Evolutionary conservation across 2,113 vertebrate genomes (phyloP), one percentile per base, ranked within the genome.

Genomic region (Varanus salvator): DNA sequence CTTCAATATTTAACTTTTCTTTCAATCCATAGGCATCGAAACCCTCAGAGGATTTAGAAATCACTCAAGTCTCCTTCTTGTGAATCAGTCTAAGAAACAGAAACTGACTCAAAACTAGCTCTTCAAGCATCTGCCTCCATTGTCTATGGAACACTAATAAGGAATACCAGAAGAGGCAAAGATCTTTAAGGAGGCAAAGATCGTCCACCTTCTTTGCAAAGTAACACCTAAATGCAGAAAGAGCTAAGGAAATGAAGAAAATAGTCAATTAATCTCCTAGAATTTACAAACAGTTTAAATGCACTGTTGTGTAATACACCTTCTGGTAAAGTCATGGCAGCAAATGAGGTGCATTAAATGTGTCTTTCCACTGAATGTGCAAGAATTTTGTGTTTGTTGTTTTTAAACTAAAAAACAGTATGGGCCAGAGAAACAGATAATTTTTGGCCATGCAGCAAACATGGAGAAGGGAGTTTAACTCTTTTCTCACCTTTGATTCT

Each of bases 1-100:
- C 87, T 93, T 93, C 88, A 94, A 91, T 95, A 95, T 95, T 96
- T 93, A 92, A 95, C 87, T 94, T 94, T 80, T 2, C 87, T 95
- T 95, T 89, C 83, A 90, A 27, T 25, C 75, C 60, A 86, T 87
- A 95, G 74, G 84, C 92, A 94, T 91, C 1, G 0, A 93, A 91
- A 88, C 90, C 87, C 86, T 71, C 52, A 90, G 89, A 94, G 91
- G 87, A 85, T 91, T 80, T 93, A 93, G 60, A 93, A 94, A 90
- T 92, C 95, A 90, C 85, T 93, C 85, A 87, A 87, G 66, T 85
- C 87, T 69, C 78, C 71, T 0, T 91, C 88, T 91, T 92, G 92
- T 90, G 93, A 92, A 93, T 90, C 84, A 85, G 86, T 92, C 69
- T 80, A 93, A 92, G 88, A 91, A 82, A 93, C 95, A 90, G 29